Base-by-base conservation (phyloP, 1,140 invertebrate genomes). In the Probaryconus sp. region DNA sequence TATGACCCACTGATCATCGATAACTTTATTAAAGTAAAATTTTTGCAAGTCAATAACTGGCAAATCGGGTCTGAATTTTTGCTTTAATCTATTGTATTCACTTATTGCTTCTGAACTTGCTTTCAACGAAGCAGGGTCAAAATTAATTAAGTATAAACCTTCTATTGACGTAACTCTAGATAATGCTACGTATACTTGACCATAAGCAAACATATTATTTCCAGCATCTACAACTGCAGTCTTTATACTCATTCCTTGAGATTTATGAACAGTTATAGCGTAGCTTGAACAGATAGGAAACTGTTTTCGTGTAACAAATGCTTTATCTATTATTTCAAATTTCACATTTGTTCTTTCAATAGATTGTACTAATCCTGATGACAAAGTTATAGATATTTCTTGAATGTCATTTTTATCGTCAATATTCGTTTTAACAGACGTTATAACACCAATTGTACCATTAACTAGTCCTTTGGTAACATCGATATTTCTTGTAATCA, bases 201-300 rank as follows among this genome's bases (percentile, higher is more conserved):
- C 84, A 42, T 21, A 35, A 50, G 61, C 64, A 55, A 85, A 84
- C 40, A 83, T 60, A 11, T 47, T 65, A 53, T 78, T 78, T 17
- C 77, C 79, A 30, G 78, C 68, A 51, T 83, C 78, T n/a, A 83
- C 51, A 4, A 83, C 35, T 26, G 64, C 77, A 50, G 50, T 79
- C 16, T 77, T 48, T 20, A 85, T 74, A 63, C 78, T 84, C 10
- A 85, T 61, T 5, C 83, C 80, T 76, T 86, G 84, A 60, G 76
- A 78, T 71, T 84, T 86, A 51, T 86, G 83, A 47, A 87, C 75
- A 38, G 84, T 86, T 18, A 84, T 80, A 7, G 68, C 82, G 77
- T 83, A 84, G 24, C 85, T 82, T 2, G 79, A 31, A 16, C 65
- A 75, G 3, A 85, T 67, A 10, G 83, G 80, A 80, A 83, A 87